phyloP scores from a whole-genome alignment of 2,113 vertebrate species.

The Thunnus maccoyii region DNA sequence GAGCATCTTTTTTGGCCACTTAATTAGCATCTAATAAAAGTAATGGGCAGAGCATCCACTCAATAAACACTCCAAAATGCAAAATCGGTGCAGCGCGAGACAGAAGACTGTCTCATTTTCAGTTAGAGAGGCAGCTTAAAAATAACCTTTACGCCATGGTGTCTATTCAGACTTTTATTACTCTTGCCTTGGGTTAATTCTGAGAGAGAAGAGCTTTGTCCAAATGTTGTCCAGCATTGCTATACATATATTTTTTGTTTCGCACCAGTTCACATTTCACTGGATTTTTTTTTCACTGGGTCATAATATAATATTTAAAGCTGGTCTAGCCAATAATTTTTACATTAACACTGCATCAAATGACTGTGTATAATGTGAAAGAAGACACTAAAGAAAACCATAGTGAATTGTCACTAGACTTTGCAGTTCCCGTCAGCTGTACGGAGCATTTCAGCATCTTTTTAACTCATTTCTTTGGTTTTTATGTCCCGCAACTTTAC shows the following conservation, averaged over 20 bases:
- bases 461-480: not conserved
- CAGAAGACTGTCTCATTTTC: not conserved
- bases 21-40: constrained; percentile 56
- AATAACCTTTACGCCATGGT: constrained; percentile 41
- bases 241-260: not conserved
- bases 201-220: constrained; percentile 1
- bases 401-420: not conserved
- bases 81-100: constrained; percentile 18
- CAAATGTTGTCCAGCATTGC: not conserved
- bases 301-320: too few species aligned
- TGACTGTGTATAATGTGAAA: not conserved
- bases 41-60: constrained; percentile 16
- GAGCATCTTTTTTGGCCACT: constrained; percentile 25
- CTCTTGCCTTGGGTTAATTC: not conserved
- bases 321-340: too few species aligned
- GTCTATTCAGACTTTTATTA: constrained; percentile 28
- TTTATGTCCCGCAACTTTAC: not conserved
- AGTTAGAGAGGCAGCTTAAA: constrained; percentile 10
- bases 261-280: not conserved
- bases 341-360: not conserved
- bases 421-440: not conserved
- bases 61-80: constrained; percentile 26
- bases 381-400: not conserved
- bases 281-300: not conserved
- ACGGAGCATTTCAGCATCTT: too few species aligned